A percentile compares a stretch with the other conserved stretches of the same genome.
These are phyloP conservation scores for Axis porcinus DNA, from an alignment of 2,113 vertebrate species.

Conservation along the genomic window DNA sequence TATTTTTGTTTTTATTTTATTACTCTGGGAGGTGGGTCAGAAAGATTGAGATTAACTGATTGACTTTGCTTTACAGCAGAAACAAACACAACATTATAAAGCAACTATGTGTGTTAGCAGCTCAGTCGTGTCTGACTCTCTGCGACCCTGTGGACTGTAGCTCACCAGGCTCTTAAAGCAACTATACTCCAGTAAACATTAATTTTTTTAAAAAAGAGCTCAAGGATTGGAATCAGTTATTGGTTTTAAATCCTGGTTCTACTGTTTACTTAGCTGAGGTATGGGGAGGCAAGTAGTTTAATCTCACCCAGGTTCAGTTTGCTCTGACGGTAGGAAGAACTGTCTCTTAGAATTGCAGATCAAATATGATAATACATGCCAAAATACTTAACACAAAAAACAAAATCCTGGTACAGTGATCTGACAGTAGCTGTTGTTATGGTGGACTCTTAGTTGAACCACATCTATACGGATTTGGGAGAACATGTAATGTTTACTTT, in stretches of 20 bases:
- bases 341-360: neutral
- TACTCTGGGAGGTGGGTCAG: neutral
- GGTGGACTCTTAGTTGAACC: neutral
- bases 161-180: neutral
- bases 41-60: neutral
- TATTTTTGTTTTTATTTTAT: neutral
- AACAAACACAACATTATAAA: neutral
- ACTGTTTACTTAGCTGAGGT: neutral
- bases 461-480: neutral
- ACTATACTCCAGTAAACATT: neutral
- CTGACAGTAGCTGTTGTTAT: neutral
- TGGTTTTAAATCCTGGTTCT: neutral
- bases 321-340: neutral
- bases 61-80: neutral
- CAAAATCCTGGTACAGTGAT: neutral
- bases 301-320: neutral
- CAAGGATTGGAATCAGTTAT: neutral
- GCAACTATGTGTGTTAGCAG: neutral
- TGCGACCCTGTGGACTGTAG: neutral
- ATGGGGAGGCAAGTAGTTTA: neutral
- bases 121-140: accelerated
- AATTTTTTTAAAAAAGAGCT: neutral
- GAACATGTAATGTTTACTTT: neutral
- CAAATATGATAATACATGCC: neutral
- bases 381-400: neutral